Evolutionary conservation across 1,140 invertebrate genomes (phyloP), one percentile per base, ranked within the genome.

Genomic region (Calosoma granatense): DNA sequence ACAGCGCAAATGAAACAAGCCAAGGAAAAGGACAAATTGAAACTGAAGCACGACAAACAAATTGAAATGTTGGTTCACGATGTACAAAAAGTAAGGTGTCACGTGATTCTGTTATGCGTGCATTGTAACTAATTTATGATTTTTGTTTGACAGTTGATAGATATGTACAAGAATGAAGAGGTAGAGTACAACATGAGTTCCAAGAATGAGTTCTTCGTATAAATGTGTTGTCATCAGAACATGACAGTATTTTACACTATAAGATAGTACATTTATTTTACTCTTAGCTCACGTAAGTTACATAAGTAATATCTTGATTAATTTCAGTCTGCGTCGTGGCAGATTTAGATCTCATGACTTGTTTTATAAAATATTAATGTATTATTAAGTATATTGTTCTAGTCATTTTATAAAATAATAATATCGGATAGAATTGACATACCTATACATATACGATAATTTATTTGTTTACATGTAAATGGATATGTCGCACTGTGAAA

Each of bases 131-230:
- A 26, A 30, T 22, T 23, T 17, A 26, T 47, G 4, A 47, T 9
- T 17, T 63, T 66, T 61, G 58, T 69, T 67, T 83, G 81, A 51
- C 78, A 95, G 90, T 83, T 93, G 64, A 83, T 96, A 72, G 92
- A 97, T 72, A 87, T 94, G 80, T 94, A 94, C 79, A 92, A 94
- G 75, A 92, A 93, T 76, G 91, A 92, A 74, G 92, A 96, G 72
- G 83, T 91, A 61, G 91, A 94, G 67, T 92, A 92, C 70, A 89
- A 94, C 67, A 81, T 95, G 76, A 86, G 87, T 65, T 85, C 86
- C 65, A 96, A 94, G 75, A 82, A 82, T 60, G 91, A 94, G 72
- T 94, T 91, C 74, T 94, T 90, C 75, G 90, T 86, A 72, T 91
- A 80, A 83, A 76, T 41, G n/a, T n/a, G n/a, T n/a, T n/a, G n/a